Base-by-base conservation (phyloP, 2,888 invertebrate species). In the Epinotia bilunana region DNA sequence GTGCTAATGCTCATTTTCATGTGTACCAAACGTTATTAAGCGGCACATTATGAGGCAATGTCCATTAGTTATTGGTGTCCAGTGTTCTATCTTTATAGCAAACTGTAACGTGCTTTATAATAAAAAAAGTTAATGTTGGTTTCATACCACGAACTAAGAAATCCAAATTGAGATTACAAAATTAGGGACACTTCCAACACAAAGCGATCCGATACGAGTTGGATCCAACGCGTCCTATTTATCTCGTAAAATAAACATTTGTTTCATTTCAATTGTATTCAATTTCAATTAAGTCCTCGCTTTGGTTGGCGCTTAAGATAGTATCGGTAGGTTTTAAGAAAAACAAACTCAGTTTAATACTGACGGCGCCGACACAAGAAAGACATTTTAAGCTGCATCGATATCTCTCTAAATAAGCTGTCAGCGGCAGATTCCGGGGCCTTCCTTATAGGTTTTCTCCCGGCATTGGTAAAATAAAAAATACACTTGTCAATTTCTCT, bases 401-500 rank as follows among this genome's bases (percentile, higher is more conserved):
- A 28, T 28, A 53, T 18, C 18, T 58, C 68, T 58, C 55, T 43
- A 58, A 58, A 57, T n/a, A 61, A 61, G 33, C 58, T 46, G 68
- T 68, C 68, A 39, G 12, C 39, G 6, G 43, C 68, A 68, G 68
- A 20, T 20, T 16, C 39, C 28, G 16, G 12, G 18, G 49, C 65
- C 55, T 55, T 55, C 55, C 58, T 9, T 58, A 9, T 39, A 39
- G 39, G 1, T 39, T 28, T 28, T 18, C 16, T 23, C 16, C 3
- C 9, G 7, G 28, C 2, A 39, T 67, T 28, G 3, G 6, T 28
- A 39, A 60, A 64, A 61, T 71, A 55, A 75, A 74, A 71, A 75
- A 75, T 61, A 67, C 62, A 67, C 72, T 57, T 70, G 70, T 72
- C 72, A 75, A 65, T 46, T 55, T 55, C 12, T 16, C n/a, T 69